Evolutionary conservation across 2,888 invertebrate genomes (phyloP).

Genomic region (Eudemis profundana): DNA sequence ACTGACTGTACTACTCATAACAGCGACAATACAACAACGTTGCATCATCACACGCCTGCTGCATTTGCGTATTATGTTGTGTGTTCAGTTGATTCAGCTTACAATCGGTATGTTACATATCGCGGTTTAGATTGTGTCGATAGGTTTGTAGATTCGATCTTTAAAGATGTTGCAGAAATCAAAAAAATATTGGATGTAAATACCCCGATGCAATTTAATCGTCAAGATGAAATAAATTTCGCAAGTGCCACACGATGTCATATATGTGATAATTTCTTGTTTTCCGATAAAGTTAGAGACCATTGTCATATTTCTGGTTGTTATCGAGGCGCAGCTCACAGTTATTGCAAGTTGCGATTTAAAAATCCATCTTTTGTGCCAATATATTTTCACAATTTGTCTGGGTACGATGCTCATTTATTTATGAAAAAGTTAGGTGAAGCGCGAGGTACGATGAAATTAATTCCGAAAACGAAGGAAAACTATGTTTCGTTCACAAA

Average conservation of each 20-base stretch:
- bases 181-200: constrained; percentile 10
- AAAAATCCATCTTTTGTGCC: constrained; percentile 12
- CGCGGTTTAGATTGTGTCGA: constrained; percentile 26
- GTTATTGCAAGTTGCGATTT: constrained; percentile 15
- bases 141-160: constrained; percentile 17
- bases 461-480: constrained; percentile 21
- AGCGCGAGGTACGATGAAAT: background rate
- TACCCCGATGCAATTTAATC: constrained; percentile 12
- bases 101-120: constrained; percentile 24
- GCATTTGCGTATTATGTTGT: constrained; percentile 24
- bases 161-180: constrained; percentile 18
- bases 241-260: constrained; percentile 10
- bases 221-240: constrained; percentile 14
- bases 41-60: constrained; percentile 17
- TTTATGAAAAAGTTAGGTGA: constrained; percentile 19
- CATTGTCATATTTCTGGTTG: constrained; percentile 19
- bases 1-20: background rate
- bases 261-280: constrained; percentile 19
- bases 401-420: constrained; percentile 16
- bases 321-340: constrained; percentile 19
- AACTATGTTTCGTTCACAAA: constrained; percentile 19
- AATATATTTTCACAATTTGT: constrained; percentile 15
- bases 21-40: background rate
- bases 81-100: constrained; percentile 2
- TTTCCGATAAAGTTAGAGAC: constrained; percentile 9